phyloP scores from a whole-genome alignment of 2,888 invertebrate species.

The Oscheius sp. region DNA sequence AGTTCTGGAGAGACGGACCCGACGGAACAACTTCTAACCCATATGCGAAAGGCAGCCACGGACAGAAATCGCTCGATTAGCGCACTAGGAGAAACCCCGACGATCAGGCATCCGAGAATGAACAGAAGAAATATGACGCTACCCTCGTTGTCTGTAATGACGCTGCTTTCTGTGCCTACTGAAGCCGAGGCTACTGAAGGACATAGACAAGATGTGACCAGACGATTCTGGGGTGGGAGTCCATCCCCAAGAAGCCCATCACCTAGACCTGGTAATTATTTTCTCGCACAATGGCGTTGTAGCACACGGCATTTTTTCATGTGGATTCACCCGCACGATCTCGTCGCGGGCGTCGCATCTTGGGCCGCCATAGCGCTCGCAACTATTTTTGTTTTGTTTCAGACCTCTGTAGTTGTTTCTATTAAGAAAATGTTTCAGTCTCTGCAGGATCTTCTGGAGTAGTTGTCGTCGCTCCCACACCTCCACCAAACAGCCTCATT shows the following conservation, averaged over 20 bases:
- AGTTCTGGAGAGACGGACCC: constrained; percentile 42
- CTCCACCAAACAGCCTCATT: constrained; percentile 29
- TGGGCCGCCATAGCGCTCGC: too few relatives aligned
- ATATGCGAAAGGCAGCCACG: constrained; percentile 42
- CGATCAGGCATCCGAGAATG: constrained; percentile 40
- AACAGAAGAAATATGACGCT: constrained; percentile 48
- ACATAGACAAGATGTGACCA: constrained; percentile 32
- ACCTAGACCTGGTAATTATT: constrained; percentile 18
- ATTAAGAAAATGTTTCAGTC: neutral
- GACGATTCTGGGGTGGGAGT: constrained; percentile 54
- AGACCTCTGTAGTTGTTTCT: neutral
- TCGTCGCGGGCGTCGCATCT: too few relatives aligned
- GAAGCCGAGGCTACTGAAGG: constrained; percentile 40
- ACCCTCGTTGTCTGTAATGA: constrained; percentile 46
- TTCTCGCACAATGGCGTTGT: neutral
- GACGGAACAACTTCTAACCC: constrained; percentile 46
- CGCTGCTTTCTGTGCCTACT: constrained; percentile 46
- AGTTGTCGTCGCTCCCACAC: constrained; percentile 25
- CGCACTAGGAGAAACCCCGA: neutral
- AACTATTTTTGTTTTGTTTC: neutral
- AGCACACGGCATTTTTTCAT: too few relatives aligned
- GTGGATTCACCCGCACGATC: too few relatives aligned
- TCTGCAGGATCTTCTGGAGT: constrained; percentile 16
- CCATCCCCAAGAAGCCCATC: constrained; percentile 54
- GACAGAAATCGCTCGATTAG: constrained; percentile 26